phyloP scores from a whole-genome alignment of 1,140 invertebrate genomes.

The Habropoda laboriosa region DNA sequence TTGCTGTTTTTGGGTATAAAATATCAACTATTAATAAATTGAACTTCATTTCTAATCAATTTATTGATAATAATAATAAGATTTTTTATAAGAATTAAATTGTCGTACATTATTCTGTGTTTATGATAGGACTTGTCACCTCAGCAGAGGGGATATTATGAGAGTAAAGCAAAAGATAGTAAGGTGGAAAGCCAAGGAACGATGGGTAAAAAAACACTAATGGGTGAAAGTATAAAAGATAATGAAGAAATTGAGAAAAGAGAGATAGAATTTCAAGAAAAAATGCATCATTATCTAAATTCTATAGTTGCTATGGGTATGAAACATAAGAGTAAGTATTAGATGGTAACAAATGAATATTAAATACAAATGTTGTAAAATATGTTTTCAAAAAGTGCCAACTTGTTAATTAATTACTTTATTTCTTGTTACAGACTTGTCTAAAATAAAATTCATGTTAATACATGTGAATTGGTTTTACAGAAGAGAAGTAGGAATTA shows the following conservation, averaged over 20 bases:
- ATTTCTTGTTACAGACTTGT: slow-evolving; percentile 59
- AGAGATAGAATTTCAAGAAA: slow-evolving; percentile 48
- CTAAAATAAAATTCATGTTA: slow-evolving; percentile 72
- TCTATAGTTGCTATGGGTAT: slow-evolving; percentile 31
- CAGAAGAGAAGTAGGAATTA: slow-evolving; percentile 53
- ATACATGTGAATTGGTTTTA: slow-evolving; percentile 80
- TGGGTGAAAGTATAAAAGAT: slow-evolving; percentile 61
- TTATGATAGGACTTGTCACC: slow-evolving; percentile 50
- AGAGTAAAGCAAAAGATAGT: slow-evolving; percentile 49
- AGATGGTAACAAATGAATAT: too few relatives aligned
- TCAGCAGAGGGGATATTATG: slow-evolving; percentile 57
- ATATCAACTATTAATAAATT: background rate
- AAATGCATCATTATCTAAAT: slow-evolving; percentile 66
- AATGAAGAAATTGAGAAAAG: slow-evolving; percentile 31
- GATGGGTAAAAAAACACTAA: slow-evolving; percentile 53
- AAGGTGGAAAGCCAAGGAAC: slow-evolving; percentile 26
- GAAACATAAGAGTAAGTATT: slow-evolving; percentile 50
- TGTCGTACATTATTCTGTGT: background rate
- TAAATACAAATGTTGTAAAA: slow-evolving; percentile 10
- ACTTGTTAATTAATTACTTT: slow-evolving; percentile 6
- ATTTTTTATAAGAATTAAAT: too few relatives aligned
- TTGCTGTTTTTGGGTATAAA: too few relatives aligned
- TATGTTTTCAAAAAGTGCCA: slow-evolving; percentile 5
- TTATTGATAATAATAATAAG: too few relatives aligned
- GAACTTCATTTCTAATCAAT: background rate